These are phyloP conservation scores for Penaeus chinensis DNA, from an alignment of 1,140 invertebrate species.

Conservation along the genomic window DNA sequence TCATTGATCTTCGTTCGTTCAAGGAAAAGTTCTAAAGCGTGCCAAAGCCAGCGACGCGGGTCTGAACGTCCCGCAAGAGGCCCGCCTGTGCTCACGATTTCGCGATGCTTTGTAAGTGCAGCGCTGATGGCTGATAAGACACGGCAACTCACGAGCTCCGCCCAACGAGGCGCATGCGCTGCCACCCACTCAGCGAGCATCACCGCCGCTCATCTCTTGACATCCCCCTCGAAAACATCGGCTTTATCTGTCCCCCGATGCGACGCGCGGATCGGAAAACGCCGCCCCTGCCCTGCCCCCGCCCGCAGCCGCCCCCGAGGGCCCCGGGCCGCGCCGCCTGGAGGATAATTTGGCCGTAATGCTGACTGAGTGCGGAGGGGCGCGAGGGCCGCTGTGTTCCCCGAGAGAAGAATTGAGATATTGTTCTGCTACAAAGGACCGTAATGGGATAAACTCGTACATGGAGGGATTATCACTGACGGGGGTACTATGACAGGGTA, in stretches of 20 bases:
- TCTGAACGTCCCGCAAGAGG: slow-evolving; percentile 1
- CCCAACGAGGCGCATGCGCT: slow-evolving; percentile 21
- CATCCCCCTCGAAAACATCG: not conserved
- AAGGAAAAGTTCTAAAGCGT: too few species aligned
- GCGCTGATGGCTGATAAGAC: slow-evolving; percentile 29
- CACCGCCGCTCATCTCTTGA: not conserved
- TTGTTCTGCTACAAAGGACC: slow-evolving; percentile 21
- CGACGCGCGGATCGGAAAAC: not conserved
- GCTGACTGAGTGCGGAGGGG: slow-evolving; percentile 10
- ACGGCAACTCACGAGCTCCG: slow-evolving; percentile 6
- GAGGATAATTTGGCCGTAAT: not conserved
- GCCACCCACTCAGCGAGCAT: slow-evolving; percentile 37
- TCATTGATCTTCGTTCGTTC: too few species aligned
- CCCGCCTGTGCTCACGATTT: slow-evolving; percentile 29
- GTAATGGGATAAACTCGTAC: slow-evolving; percentile 27
- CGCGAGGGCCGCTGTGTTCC: not conserved
- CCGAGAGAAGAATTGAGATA: slow-evolving; percentile 12
- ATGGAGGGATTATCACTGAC: slow-evolving; percentile 1
- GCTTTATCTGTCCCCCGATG: not conserved
- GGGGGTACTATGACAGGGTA: not conserved
- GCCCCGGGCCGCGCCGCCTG: not conserved
- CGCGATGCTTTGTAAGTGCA: slow-evolving; percentile 35
- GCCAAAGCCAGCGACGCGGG: not conserved
- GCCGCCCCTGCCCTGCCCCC: not conserved
- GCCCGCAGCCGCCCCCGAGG: not conserved